Evolutionary conservation across 2,888 invertebrate genomes (phyloP).

Genomic region (Eutolmus rufibarbis): DNA sequence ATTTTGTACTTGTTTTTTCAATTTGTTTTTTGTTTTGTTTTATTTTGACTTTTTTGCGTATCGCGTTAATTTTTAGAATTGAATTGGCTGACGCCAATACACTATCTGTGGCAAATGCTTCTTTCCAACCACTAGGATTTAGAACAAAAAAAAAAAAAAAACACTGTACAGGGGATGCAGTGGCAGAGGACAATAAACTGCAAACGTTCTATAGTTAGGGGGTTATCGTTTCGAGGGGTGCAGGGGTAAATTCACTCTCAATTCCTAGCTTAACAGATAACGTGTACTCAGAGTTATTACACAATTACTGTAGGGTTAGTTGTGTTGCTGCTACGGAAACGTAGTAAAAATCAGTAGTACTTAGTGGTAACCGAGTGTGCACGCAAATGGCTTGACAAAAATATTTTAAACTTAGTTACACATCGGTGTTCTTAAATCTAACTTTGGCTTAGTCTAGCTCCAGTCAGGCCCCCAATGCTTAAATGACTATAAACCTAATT

Average conservation of each 20-base stretch:
- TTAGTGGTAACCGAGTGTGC: constrained; percentile 50
- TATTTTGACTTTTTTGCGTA: constrained; percentile 12
- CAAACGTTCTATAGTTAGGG: not conserved
- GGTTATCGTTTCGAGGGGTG: not conserved
- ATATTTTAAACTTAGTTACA: constrained; percentile 7
- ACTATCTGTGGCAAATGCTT: constrained; percentile 50
- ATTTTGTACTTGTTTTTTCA: constrained; percentile 36
- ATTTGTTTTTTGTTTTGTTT: constrained; percentile 44
- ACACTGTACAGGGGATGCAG: not conserved
- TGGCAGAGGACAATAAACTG: not conserved
- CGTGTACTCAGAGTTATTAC: constrained; percentile 39
- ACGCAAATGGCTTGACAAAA: constrained; percentile 44
- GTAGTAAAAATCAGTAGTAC: not conserved
- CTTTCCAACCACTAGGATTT: constrained; percentile 52
- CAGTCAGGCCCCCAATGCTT: constrained; percentile 52
- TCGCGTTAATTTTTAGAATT: constrained; percentile 5
- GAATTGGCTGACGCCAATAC: not conserved
- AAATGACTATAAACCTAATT: constrained; percentile 34
- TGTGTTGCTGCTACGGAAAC: constrained; percentile 20
- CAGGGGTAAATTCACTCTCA: not conserved
- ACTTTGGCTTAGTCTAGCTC: constrained; percentile 19
- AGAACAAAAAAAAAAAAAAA: constrained; percentile 34
- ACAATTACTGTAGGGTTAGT: constrained; percentile 36
- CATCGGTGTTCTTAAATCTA: constrained; percentile 27
- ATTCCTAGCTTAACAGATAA: not conserved